Evolutionary conservation across 2,113 vertebrate species (phyloP).

Genomic region (Elephas maximus): DNA sequence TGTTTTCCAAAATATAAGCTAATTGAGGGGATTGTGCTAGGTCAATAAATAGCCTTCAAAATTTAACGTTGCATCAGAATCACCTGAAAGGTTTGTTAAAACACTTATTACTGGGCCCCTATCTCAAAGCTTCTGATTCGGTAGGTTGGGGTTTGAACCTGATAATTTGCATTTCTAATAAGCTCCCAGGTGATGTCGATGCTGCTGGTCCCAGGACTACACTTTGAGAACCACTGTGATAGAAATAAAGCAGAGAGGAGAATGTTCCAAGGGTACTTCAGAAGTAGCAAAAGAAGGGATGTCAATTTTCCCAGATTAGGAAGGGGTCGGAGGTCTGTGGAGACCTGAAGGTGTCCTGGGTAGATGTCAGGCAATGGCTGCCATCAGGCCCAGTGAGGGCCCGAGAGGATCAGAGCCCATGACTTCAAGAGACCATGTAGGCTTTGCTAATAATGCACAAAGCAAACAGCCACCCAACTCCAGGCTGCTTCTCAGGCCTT

Average conservation of each 20-base stretch:
- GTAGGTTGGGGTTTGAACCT: neutral
- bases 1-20: neutral
- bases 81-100: neutral
- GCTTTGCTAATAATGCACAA: neutral
- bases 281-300: neutral
- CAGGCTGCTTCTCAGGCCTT: neutral
- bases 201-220: neutral
- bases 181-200: neutral
- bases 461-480: neutral
- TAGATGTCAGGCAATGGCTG: neutral
- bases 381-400: neutral
- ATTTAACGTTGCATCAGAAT: neutral
- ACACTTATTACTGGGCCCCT: neutral
- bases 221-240: neutral
- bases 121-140: neutral
- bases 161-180: neutral
- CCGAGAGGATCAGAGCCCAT: neutral
- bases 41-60: neutral
- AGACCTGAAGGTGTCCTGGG: neutral
- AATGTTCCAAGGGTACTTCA: neutral
- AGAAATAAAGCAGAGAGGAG: neutral
- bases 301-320: neutral
- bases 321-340: neutral
- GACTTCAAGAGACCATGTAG: neutral
- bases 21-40: neutral